Base-by-base conservation (phyloP, 2,797 vertebrate genomes). In the Fundulus diaphanus region DNA sequence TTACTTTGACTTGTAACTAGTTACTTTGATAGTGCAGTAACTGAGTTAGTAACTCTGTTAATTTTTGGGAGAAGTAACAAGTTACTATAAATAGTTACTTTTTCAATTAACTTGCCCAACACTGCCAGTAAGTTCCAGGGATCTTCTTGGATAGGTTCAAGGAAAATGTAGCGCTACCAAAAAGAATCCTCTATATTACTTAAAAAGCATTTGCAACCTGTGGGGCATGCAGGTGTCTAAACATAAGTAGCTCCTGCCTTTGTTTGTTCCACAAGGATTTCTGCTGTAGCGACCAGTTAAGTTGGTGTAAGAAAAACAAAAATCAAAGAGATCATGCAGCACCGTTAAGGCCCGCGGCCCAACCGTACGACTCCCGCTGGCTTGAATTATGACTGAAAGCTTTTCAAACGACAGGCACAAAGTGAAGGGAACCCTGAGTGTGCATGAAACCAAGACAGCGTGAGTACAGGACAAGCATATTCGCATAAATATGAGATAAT, bases 401-500 rank as follows among this genome's bases (percentile, higher is more conserved):
- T 73, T 82, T 83, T 81, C 65, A 84, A 87, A 78, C 68, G 70
- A 63, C 27, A 78, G 48, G 72, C 69, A 85, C 42, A 40, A 48
- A 89, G 83, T 87, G 90, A 88, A 82, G 82, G 80, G 78, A 91
- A 78, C 76, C 79, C 81, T 87, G 86, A 85, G 82, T 86, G 79
- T 9, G 87, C 86, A 83, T 80, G 78, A 87, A 90, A 85, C 67
- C 74, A 59, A 84, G 3, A 46, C 79, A 57, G 85, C 44, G n/a
- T 79, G 67, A 71, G 76, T 79, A 85, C 73, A 82, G 87, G 76
- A 91, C 89, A 87, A 86, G 87, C 82, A 86, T 85, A 87, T 92
- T 93, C 81, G 70, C 90, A 93, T 93, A 90, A 92, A 93, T 92
- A 90, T 87, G 82, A 89, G 90, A 93, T 94, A 94, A 94, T 94